Percentiles rank a stretch among this genome's conserved stretches.
These are phyloP conservation scores for Acleris sparsana DNA, from an alignment of 2,888 invertebrate genomes.

Conservation along the genomic window DNA sequence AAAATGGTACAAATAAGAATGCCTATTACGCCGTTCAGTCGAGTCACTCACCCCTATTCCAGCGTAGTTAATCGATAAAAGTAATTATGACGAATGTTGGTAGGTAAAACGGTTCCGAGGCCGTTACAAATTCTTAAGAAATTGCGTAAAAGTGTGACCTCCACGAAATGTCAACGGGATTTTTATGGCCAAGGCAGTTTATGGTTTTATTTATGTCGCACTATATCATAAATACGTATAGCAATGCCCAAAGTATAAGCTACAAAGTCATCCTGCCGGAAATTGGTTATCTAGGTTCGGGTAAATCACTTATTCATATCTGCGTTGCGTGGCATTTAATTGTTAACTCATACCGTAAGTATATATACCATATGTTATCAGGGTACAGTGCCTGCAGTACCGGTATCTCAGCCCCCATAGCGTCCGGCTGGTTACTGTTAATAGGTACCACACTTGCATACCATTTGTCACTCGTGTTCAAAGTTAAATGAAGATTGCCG, in stretches of 20 bases:
- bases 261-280: not conserved
- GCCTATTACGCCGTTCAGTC: conserved; percentile 40
- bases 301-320: not conserved
- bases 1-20: conserved; percentile 50
- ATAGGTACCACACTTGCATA: too few species aligned
- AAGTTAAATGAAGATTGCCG: too few species aligned
- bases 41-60: conserved; percentile 60
- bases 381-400: too few species aligned
- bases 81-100: conserved; percentile 42
- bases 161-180: conserved; percentile 38
- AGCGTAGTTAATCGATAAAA: conserved; percentile 56
- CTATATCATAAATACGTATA: conserved; percentile 31
- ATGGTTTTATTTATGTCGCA: conserved; percentile 32
- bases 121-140: conserved; percentile 42
- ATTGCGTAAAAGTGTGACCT: conserved; percentile 39
- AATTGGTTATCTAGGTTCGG: conserved; percentile 6
- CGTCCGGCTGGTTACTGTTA: too few species aligned
- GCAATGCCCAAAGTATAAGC: not conserved
- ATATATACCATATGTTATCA: too few species aligned
- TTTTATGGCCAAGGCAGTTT: conserved; percentile 25
- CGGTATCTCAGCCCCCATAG: too few species aligned
- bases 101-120: conserved; percentile 41
- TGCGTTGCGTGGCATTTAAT: too few species aligned
- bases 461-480: too few species aligned
- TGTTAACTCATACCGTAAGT: too few species aligned